A percentile compares a stretch with the other conserved stretches of the same genome.
Conservation (phyloP, 2,888 invertebrate genomes). For the Callosobruchus maculatus region DNA sequence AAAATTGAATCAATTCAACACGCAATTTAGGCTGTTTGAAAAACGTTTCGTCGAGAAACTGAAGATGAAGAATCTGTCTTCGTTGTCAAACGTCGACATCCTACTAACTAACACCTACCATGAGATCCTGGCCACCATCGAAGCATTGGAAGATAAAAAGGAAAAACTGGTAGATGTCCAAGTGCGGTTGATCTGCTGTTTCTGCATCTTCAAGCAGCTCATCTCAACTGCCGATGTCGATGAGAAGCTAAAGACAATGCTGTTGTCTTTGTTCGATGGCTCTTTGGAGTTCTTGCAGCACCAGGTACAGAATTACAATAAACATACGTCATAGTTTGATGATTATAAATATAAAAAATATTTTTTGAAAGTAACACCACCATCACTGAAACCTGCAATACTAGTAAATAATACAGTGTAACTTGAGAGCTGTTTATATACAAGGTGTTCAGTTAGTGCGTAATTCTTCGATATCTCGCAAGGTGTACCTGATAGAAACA, state of each 20-base stretch:
- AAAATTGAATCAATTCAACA: conserved; percentile 56
- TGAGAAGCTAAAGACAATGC: conserved; percentile 28
- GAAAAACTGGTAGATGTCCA: conserved; percentile 31
- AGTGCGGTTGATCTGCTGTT: conserved; percentile 37
- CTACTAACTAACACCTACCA: conserved; percentile 68
- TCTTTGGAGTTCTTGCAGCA: conserved; percentile 38
- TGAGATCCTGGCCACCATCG: conserved; percentile 54
- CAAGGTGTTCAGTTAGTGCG: too few relatives aligned
- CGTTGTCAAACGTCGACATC: conserved; percentile 68
- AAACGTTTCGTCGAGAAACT: conserved; percentile 72
- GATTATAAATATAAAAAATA: too few relatives aligned
- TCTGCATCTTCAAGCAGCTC: conserved; percentile 36
- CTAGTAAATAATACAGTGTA: too few relatives aligned
- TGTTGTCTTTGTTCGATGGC: conserved; percentile 37
- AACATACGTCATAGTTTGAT: too few relatives aligned
- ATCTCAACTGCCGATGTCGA: conserved; percentile 37
- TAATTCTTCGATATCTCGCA: too few relatives aligned
- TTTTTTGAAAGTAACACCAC: too few relatives aligned
- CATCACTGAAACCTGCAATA: too few relatives aligned
- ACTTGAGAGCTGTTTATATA: too few relatives aligned
- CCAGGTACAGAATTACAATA: too few relatives aligned
- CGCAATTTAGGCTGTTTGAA: conserved; percentile 75
- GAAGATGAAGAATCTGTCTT: conserved; percentile 73
- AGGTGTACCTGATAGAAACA: too few relatives aligned
- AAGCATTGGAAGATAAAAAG: conserved; percentile 49